phyloP scores from a whole-genome alignment of 2,797 vertebrate genomes.

The Emydoidea blandingii region DNA sequence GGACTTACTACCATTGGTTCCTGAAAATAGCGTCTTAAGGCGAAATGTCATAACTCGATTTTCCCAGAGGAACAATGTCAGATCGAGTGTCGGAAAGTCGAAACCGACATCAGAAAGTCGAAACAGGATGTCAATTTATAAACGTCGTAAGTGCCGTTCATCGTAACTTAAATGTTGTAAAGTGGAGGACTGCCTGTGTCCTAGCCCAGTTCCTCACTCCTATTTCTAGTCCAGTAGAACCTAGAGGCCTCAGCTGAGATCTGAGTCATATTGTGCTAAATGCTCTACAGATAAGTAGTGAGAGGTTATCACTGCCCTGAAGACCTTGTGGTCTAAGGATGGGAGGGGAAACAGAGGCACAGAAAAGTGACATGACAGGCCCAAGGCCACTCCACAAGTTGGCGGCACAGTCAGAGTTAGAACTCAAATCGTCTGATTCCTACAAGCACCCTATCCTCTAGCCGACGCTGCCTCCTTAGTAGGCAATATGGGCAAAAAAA shows the following conservation, averaged over 20 bases:
- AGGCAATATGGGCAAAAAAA: neutral
- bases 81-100: too few species aligned
- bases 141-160: too few species aligned
- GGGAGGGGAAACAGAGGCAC: neutral
- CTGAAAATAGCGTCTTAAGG: too few species aligned
- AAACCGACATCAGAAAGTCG: too few species aligned
- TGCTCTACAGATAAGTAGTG: too few species aligned
- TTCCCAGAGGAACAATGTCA: too few species aligned
- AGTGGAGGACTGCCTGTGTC: too few species aligned
- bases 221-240: neutral
- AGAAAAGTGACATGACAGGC: neutral
- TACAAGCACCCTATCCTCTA: neutral
- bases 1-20: too few species aligned
- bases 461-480: neutral
- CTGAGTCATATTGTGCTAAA: too few species aligned
- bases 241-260: neutral
- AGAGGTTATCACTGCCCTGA: neutral
- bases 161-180: too few species aligned
- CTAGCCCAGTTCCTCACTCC: neutral
- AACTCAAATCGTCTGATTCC: neutral
- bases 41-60: too few species aligned
- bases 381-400: neutral
- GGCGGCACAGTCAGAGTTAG: rapidly evolving
- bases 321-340: neutral
- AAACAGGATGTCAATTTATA: too few species aligned